Conservation (phyloP, 2,888 invertebrate species). For the Hipparchia sbordonii region DNA sequence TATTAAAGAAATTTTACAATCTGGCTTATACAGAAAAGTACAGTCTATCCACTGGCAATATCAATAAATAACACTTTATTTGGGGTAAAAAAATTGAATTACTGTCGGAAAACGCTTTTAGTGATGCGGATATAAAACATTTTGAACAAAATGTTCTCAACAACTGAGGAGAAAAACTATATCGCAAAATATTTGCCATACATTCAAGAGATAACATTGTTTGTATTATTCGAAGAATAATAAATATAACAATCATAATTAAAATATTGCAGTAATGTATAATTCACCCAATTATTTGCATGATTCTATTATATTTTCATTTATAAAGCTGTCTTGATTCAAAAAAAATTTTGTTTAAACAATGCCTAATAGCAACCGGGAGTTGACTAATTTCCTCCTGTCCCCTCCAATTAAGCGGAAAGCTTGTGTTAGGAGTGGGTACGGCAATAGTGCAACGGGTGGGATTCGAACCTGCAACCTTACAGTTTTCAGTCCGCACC, state of each 20-base stretch:
- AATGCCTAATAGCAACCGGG: too few relatives aligned
- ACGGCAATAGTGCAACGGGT: too few relatives aligned
- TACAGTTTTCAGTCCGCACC: too few relatives aligned
- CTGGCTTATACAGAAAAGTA: slow-evolving; percentile 6
- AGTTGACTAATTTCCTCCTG: too few relatives aligned
- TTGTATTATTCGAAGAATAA: background rate
- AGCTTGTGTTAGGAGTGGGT: too few relatives aligned
- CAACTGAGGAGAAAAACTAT: background rate
- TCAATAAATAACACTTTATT: slow-evolving; percentile 13
- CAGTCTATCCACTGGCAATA: slow-evolving; percentile 45
- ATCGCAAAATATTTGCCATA: background rate
- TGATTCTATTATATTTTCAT: background rate
- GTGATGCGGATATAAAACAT: slow-evolving; percentile 29
- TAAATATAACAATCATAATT: background rate
- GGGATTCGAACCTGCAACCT: too few relatives aligned
- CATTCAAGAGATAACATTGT: background rate
- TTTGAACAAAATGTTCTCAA: slow-evolving; percentile 20
- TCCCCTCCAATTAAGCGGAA: too few relatives aligned
- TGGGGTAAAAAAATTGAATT: slow-evolving; percentile 44
- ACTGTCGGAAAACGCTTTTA: slow-evolving; percentile 33
- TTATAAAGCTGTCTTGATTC: background rate
- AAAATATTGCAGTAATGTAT: background rate
- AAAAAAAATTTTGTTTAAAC: too few relatives aligned
- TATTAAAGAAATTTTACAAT: too few relatives aligned
- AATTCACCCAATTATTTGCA: background rate